phyloP scores from a whole-genome alignment of 2,888 invertebrate genomes.

The Itoplectis maculator region DNA sequence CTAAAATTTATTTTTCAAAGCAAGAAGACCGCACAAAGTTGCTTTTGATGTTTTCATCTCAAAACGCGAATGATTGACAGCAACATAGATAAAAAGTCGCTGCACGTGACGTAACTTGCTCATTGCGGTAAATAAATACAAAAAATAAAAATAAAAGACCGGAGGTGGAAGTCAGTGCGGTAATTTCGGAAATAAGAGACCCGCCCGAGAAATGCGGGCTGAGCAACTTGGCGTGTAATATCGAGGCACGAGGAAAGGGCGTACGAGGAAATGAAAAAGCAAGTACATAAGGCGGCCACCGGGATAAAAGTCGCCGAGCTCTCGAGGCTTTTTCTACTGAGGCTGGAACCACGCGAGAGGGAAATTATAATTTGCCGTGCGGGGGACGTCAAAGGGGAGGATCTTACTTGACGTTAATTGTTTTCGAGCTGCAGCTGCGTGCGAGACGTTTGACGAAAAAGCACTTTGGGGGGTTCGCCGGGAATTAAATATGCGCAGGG shows the following conservation, averaged over 20 bases:
- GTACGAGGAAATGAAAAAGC: constrained; percentile 2
- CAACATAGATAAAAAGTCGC: background rate
- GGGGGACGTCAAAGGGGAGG: background rate
- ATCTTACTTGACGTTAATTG: constrained; percentile 17
- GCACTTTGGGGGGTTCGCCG: background rate
- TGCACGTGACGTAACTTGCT: background rate
- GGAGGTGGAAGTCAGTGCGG: background rate
- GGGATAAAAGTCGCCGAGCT: background rate
- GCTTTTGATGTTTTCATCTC: constrained; percentile 36
- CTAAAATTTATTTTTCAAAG: too few species aligned
- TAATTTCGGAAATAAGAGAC: background rate
- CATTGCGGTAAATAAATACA: too few species aligned
- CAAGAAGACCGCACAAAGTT: too few species aligned
- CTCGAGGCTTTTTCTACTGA: background rate
- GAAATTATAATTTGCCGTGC: constrained; percentile 12
- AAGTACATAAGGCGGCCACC: background rate
- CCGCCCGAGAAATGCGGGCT: background rate
- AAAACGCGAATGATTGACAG: background rate
- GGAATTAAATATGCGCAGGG: background rate
- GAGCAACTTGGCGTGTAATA: background rate
- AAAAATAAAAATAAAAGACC: background rate
- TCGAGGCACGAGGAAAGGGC: background rate
- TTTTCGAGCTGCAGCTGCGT: background rate
- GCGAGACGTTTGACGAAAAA: background rate
- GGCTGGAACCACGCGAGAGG: background rate